Evolutionary conservation across 2,113 vertebrate genomes (phyloP).

Genomic region (Morone chrysops): DNA sequence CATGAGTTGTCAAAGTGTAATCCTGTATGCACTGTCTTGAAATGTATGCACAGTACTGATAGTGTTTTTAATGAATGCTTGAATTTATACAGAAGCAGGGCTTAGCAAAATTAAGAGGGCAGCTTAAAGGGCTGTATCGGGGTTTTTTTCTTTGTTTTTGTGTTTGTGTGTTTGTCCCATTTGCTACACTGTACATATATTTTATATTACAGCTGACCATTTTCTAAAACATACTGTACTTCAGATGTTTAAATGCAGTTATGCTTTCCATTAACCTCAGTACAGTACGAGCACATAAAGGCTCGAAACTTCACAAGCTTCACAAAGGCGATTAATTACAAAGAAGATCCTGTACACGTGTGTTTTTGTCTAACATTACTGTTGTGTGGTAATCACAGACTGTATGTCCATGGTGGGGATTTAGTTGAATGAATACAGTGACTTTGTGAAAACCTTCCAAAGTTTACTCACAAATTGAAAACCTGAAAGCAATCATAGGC

Average conservation of each 20-base stretch:
- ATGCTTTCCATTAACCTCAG: neutral
- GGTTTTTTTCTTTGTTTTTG: neutral
- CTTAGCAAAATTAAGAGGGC: conserved; percentile 37
- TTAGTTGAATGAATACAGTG: conserved; percentile 7
- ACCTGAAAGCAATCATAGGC: neutral
- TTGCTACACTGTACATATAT: conserved; percentile 48
- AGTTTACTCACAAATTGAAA: neutral
- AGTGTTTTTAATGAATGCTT: conserved; percentile 58
- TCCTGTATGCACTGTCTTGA: conserved; percentile 88
- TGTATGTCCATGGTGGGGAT: neutral
- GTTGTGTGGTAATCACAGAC: conserved; percentile 2
- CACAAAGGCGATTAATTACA: neutral
- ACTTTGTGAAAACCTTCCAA: neutral
- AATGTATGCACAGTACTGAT: conserved; percentile 71
- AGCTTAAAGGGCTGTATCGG: conserved; percentile 43
- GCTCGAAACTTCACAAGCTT: neutral
- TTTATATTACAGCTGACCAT: conserved; percentile 56
- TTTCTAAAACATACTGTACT: conserved; percentile 42
- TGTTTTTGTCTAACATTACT: neutral
- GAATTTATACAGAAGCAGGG: conserved; percentile 32
- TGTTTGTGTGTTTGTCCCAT: conserved; percentile 44
- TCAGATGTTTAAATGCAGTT: neutral
- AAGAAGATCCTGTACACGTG: neutral
- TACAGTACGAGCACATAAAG: neutral
- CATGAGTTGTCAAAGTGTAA: conserved; percentile 90